These are phyloP conservation scores for Ophiothrix spiculata DNA, from an alignment of 35 echinoderm and acorn worm genomes.

Conservation along the genomic window DNA sequence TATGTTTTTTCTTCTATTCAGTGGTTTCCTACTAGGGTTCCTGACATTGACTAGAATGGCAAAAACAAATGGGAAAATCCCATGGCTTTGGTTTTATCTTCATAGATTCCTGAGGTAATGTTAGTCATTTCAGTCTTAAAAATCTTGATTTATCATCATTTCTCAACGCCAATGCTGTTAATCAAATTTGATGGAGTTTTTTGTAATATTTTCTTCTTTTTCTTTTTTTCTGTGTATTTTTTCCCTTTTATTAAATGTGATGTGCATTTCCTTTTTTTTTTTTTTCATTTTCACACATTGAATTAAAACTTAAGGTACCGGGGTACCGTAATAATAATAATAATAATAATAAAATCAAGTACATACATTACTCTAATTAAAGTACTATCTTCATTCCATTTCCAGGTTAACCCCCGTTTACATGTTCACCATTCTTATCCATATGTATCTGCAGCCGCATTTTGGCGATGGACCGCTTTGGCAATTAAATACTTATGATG, in stretches of 20 bases:
- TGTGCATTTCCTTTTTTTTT: background rate
- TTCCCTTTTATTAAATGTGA: background rate
- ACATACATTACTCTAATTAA: too few species aligned
- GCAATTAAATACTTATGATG: background rate
- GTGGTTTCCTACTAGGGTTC: conserved; percentile 59
- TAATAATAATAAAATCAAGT: too few species aligned
- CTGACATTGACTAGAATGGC: conserved; percentile 42
- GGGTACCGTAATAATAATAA: background rate
- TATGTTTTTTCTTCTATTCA: conserved; percentile 22
- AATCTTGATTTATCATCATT: background rate
- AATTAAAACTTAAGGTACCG: background rate
- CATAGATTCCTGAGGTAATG: conserved; percentile 65
- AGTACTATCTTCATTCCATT: background rate
- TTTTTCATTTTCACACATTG: background rate
- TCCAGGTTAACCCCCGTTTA: conserved; percentile 66
- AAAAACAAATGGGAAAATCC: conserved; percentile 37
- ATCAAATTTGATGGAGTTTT: background rate
- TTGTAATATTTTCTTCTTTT: background rate
- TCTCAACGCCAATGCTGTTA: background rate
- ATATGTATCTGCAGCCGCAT: conserved; percentile 54
- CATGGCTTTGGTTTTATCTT: conserved; percentile 74
- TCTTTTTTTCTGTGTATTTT: background rate
- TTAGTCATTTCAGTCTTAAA: background rate
- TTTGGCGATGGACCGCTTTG: conserved; percentile 76
- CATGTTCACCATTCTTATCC: conserved; percentile 60